These are phyloP conservation scores for Xyrichtys novacula DNA, from an alignment of 2,797 vertebrate genomes.

Conservation along the genomic window DNA sequence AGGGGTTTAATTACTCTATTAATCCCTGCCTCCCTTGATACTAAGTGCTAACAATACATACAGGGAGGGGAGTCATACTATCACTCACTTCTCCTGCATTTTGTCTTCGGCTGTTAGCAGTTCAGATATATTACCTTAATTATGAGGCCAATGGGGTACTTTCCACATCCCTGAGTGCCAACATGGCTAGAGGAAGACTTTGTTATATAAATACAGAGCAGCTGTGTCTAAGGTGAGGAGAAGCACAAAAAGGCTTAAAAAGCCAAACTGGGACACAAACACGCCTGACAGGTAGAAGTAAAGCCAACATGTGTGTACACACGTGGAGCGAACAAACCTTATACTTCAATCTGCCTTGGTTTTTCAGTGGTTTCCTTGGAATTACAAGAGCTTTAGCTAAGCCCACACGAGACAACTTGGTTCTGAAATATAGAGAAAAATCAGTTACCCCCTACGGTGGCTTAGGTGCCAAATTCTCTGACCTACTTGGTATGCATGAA, in stretches of 20 bases:
- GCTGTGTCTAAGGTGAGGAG: slow-evolving; percentile 42
- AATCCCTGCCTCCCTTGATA: slow-evolving; percentile 73
- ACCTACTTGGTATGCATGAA: slow-evolving; percentile 62
- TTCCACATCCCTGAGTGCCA: slow-evolving; percentile 44
- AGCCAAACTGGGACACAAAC: slow-evolving; percentile 63
- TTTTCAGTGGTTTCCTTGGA: slow-evolving; percentile 28
- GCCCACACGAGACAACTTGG: slow-evolving; percentile 31
- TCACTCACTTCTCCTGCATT: slow-evolving; percentile 63
- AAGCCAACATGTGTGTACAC: slow-evolving; percentile 2
- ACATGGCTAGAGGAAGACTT: slow-evolving; percentile 51
- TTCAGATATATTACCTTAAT: slow-evolving; percentile 79
- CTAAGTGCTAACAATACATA: slow-evolving; percentile 61
- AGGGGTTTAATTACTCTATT: slow-evolving; percentile 80
- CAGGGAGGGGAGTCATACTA: slow-evolving; percentile 63
- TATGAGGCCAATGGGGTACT: slow-evolving; percentile 60
- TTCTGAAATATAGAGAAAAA: slow-evolving; percentile 22
- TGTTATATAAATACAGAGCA: slow-evolving; percentile 50
- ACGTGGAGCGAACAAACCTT: slow-evolving; percentile 10
- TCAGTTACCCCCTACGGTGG: slow-evolving; percentile 35
- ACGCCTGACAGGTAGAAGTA: slow-evolving; percentile 37
- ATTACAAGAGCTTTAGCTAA: slow-evolving; percentile 62
- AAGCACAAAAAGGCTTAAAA: slow-evolving; percentile 62
- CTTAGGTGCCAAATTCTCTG: slow-evolving; percentile 54
- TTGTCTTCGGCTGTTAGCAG: slow-evolving; percentile 71
- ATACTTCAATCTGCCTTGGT: slow-evolving; percentile 9